Percentiles rank a stretch among this genome's conserved stretches.
phyloP scores from a whole-genome alignment of 2,888 invertebrate species.

The Troilus luridus region DNA sequence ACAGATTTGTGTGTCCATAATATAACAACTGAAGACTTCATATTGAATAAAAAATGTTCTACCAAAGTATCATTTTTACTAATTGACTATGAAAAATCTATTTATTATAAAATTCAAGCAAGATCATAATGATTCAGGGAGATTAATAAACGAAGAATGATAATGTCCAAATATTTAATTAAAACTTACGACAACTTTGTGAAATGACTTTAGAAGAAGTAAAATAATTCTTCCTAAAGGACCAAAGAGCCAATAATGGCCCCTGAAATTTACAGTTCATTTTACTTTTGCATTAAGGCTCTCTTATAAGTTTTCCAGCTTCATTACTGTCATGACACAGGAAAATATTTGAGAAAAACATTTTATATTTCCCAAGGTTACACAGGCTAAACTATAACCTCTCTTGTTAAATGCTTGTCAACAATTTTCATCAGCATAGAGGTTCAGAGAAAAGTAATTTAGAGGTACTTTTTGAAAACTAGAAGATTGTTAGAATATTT shows the following conservation, averaged over 20 bases:
- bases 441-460: background rate
- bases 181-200: constrained; percentile 28
- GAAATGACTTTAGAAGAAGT: background rate
- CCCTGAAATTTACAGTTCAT: constrained; percentile 17
- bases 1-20: too few species aligned
- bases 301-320: background rate
- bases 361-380: background rate
- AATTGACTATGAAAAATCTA: background rate
- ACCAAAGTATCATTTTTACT: background rate
- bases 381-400: background rate
- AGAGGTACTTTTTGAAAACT: background rate
- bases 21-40: too few species aligned
- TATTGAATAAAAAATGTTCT: too few species aligned
- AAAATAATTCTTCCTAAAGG: background rate
- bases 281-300: constrained; percentile 13
- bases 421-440: background rate
- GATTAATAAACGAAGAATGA: background rate
- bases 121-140: background rate
- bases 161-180: background rate
- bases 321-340: background rate
- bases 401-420: background rate
- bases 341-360: background rate
- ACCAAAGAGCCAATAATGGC: constrained; percentile 45
- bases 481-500: background rate
- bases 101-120: background rate